Evolutionary conservation across 1,140 invertebrate genomes (phyloP), one percentile per base, ranked within the genome.

Genomic region (Plodia interpunctella): DNA sequence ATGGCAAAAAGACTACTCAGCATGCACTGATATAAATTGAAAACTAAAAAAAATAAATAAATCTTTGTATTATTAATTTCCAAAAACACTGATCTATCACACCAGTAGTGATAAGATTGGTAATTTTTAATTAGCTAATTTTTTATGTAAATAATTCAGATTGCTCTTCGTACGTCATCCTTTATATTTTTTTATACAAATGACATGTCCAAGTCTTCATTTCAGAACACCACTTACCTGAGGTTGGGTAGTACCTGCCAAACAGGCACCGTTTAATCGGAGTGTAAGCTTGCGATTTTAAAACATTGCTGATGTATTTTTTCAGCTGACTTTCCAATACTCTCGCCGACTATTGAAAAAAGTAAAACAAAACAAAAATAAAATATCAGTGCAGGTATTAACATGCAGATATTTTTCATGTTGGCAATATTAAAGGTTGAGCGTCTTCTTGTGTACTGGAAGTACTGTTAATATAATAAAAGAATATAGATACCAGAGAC

Each of bases 201-300:
- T 35, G 2, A 13, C 10, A 35, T 35, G 32, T 9, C 32, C 32
- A 35, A 11, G 32, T 35, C 32, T 35, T 35, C 32, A 35, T 35
- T 35, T 35, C 21, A 25, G 21, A 44, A 44, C 15, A 6, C 38
- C 38, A 91, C 92, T 92, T 92, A 96, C 95, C 95, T 93, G 95
- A 92, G 74, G 94, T 94, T 70, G 93, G 93, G 90, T 93, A 95
- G 91, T 95, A 96, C 91, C 93, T 93, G 85, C 93, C 91, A 89
- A 94, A 93, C 80, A 92, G 91, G 85, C 94, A 94, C 85, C 95
- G 91, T 91, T 94, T 95, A 81, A 96, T 90, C 58, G 94, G 92
- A 71, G 92, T 92, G 83, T 95, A 93, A 74, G 93, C 92, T 90
- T 95, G 93, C 70, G 93, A 93, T 84, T 92, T 92, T 88, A 90